phyloP scores from a whole-genome alignment of 1,140 invertebrate species.

The Drosophila elegans region DNA sequence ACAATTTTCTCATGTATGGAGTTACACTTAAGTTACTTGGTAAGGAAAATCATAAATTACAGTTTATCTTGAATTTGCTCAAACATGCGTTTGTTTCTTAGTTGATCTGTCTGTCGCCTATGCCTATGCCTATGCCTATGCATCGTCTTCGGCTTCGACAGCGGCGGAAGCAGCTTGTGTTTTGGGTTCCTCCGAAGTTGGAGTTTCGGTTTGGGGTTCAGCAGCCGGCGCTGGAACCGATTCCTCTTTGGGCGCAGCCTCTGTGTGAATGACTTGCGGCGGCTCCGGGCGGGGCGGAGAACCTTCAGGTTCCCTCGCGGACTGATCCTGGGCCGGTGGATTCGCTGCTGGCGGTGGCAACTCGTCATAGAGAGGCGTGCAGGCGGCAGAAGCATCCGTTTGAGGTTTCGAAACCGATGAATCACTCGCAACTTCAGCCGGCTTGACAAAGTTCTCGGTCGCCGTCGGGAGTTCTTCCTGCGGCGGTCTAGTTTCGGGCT shows the following conservation, averaged over 20 bases:
- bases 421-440: slow-evolving; percentile 25
- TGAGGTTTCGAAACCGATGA: slow-evolving; percentile 28
- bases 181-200: slow-evolving; percentile 14
- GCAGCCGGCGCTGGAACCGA: slow-evolving; percentile 22
- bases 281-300: slow-evolving; percentile 8
- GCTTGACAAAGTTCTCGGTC: slow-evolving; percentile 23
- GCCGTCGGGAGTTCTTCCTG: not conserved
- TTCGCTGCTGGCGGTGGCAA: slow-evolving; percentile 54
- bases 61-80: slow-evolving; percentile 36
- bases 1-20: slow-evolving; percentile 44
- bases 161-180: slow-evolving; percentile 4
- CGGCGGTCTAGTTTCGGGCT: not conserved
- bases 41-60: slow-evolving; percentile 63
- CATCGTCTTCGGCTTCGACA: slow-evolving; percentile 8
- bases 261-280: slow-evolving; percentile 15
- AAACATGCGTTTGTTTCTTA: slow-evolving; percentile 29
- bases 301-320: not conserved
- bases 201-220: slow-evolving; percentile 17
- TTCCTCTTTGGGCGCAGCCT: slow-evolving; percentile 36
- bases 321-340: not conserved
- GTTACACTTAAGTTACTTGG: slow-evolving; percentile 45
- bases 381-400: slow-evolving; percentile 52
- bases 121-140: slow-evolving; percentile 62
- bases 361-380: slow-evolving; percentile 76
- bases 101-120: slow-evolving; percentile 47